phyloP scores from a whole-genome alignment of 2,888 invertebrate species.

The Chironomus tentans region DNA sequence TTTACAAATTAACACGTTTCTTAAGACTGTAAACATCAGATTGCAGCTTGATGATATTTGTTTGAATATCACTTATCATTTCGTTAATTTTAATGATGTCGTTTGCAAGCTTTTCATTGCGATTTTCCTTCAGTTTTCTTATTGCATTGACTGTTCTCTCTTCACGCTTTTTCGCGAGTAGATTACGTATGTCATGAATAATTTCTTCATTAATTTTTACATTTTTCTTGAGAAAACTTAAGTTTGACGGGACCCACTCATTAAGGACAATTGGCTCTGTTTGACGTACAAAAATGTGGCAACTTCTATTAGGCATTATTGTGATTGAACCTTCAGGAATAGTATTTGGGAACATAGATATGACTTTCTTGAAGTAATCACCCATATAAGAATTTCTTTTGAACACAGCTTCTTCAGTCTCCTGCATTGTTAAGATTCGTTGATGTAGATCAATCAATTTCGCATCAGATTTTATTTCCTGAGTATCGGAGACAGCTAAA shows the following conservation, averaged over 20 bases:
- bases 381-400: not conserved
- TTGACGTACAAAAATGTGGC: not conserved
- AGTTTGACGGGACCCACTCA: not conserved
- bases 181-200: not conserved
- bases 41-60: conserved; percentile 11
- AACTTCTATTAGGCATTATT: conserved; percentile 54
- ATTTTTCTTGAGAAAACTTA: not conserved
- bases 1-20: conserved; percentile 13
- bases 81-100: conserved; percentile 21
- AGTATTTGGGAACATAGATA: conserved; percentile 60
- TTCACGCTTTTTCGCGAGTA: not conserved
- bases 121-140: conserved; percentile 17
- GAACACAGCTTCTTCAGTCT: conserved; percentile 13
- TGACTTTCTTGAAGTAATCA: conserved; percentile 47
- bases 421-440: conserved; percentile 10
- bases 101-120: conserved; percentile 19
- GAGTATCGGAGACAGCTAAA: conserved; percentile 76
- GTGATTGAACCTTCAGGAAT: conserved; percentile 50
- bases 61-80: conserved; percentile 12
- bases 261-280: conserved; percentile 5
- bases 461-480: conserved; percentile 33
- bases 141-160: not conserved
- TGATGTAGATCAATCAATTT: conserved; percentile 18
- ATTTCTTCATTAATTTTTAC: conserved; percentile 12
- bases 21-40: conserved; percentile 4